A percentile compares a stretch with the other conserved stretches of the same genome.
Evolutionary conservation across 2,797 vertebrate genomes (phyloP).

Genomic region (Distichodus sexfasciatus): DNA sequence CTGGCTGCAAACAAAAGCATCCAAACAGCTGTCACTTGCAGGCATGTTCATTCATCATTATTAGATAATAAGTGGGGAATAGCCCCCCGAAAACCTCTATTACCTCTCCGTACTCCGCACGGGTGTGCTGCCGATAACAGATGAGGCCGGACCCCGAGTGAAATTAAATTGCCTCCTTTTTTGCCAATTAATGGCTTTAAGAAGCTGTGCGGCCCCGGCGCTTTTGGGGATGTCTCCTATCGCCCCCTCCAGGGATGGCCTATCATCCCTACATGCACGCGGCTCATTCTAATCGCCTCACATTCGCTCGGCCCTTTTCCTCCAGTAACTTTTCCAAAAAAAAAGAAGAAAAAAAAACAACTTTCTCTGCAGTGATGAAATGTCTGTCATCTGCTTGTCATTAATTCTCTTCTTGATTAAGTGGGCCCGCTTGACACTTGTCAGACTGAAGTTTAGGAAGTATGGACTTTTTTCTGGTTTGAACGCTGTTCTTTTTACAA

Average conservation of each 20-base stretch:
- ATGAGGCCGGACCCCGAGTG: slow-evolving; percentile 63
- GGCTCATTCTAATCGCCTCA: slow-evolving; percentile 68
- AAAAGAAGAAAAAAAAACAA: no score
- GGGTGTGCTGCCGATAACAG: slow-evolving; percentile 71
- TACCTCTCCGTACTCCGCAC: slow-evolving; percentile 68
- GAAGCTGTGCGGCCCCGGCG: slow-evolving; percentile 54
- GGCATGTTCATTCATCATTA: slow-evolving; percentile 79
- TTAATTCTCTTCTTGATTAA: slow-evolving; percentile 72
- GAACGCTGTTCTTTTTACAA: not conserved
- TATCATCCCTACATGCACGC: slow-evolving; percentile 61
- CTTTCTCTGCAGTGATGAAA: slow-evolving; percentile 70
- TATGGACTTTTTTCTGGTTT: not conserved
- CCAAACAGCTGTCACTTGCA: slow-evolving; percentile 78
- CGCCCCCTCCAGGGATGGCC: slow-evolving; percentile 65
- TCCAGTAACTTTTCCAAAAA: slow-evolving; percentile 68
- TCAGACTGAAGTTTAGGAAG: slow-evolving; percentile 60
- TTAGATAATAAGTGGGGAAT: slow-evolving; percentile 76
- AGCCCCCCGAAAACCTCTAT: slow-evolving; percentile 71
- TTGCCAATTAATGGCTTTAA: slow-evolving; percentile 68
- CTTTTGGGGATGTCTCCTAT: slow-evolving; percentile 65
- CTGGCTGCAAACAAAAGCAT: slow-evolving; percentile 56
- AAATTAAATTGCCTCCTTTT: slow-evolving; percentile 69
- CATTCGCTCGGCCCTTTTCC: slow-evolving; percentile 57
- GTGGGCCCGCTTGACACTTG: slow-evolving; percentile 59
- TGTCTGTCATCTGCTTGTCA: slow-evolving; percentile 69